These are phyloP conservation scores for Siphamia tubifer DNA, from an alignment of 2,113 vertebrate genomes.

Conservation along the genomic window DNA sequence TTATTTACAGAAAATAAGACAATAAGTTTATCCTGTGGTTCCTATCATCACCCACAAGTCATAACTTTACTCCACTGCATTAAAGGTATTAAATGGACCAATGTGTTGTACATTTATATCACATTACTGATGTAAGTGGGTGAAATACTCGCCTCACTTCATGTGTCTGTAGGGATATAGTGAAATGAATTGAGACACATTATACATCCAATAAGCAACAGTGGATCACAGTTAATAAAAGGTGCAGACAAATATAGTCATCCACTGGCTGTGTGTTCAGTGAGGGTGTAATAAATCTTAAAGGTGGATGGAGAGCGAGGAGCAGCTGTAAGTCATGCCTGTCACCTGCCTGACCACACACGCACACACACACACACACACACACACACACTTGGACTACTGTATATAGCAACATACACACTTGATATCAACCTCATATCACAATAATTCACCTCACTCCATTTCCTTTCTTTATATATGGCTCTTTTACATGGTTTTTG, in stretches of 20 bases:
- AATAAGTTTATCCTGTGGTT: too few species aligned
- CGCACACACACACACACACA: not conserved
- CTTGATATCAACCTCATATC: not conserved
- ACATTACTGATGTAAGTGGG: too few species aligned
- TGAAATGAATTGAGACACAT: not conserved
- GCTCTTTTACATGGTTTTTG: too few species aligned
- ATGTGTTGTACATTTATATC: too few species aligned
- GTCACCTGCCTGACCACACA: not conserved
- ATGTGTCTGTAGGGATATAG: not conserved
- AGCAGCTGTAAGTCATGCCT: constrained; percentile 30
- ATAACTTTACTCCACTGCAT: too few species aligned
- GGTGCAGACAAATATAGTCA: not conserved
- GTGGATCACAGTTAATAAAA: not conserved
- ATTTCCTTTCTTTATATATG: not conserved
- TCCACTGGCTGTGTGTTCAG: not conserved
- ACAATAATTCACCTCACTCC: not conserved
- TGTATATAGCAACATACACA: not conserved
- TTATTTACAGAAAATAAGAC: too few species aligned
- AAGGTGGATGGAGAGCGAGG: not conserved
- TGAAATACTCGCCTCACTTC: not conserved
- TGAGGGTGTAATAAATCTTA: constrained; percentile 38
- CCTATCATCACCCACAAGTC: too few species aligned
- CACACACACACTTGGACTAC: not conserved
- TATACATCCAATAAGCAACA: not conserved
- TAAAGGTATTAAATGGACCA: not conserved